phyloP scores from a whole-genome alignment of 1,140 invertebrate species.

The Frieseomelitta varia region DNA sequence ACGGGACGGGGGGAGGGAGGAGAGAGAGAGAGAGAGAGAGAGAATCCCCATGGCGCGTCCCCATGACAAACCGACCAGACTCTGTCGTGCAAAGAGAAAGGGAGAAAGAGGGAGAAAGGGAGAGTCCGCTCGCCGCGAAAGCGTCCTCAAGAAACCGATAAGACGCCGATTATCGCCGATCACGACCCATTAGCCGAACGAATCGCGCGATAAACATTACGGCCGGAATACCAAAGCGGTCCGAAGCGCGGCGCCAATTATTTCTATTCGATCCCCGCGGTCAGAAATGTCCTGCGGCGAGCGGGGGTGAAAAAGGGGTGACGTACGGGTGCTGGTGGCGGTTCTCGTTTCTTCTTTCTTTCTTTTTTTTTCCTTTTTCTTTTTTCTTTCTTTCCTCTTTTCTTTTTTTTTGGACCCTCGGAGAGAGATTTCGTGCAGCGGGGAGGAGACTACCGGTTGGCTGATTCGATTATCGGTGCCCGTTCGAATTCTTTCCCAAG shows the following conservation, averaged over 20 bases:
- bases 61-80: neutral
- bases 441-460: neutral
- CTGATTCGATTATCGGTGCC: neutral
- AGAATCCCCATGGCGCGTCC: constrained; percentile 10
- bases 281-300: neutral
- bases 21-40: too few species aligned
- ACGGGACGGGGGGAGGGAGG: too few species aligned
- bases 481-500: neutral
- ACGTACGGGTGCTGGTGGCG: too few species aligned
- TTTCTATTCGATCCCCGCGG: neutral
- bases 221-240: constrained; percentile 15
- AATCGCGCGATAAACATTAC: constrained; percentile 54
- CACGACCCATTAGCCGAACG: constrained; percentile 57
- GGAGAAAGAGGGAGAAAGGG: too few species aligned
- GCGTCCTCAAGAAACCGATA: constrained; percentile 47
- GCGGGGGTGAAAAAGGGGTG: neutral
- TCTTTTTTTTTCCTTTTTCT: neutral
- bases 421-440: neutral
- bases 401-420: neutral
- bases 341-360: neutral
- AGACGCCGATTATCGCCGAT: constrained; percentile 57
- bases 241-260: constrained; percentile 32
- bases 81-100: neutral
- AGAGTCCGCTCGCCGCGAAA: constrained; percentile 7
- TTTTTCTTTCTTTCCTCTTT: neutral